phyloP scores from a whole-genome alignment of 2,888 invertebrate species.

The Geophilus truncorum region DNA sequence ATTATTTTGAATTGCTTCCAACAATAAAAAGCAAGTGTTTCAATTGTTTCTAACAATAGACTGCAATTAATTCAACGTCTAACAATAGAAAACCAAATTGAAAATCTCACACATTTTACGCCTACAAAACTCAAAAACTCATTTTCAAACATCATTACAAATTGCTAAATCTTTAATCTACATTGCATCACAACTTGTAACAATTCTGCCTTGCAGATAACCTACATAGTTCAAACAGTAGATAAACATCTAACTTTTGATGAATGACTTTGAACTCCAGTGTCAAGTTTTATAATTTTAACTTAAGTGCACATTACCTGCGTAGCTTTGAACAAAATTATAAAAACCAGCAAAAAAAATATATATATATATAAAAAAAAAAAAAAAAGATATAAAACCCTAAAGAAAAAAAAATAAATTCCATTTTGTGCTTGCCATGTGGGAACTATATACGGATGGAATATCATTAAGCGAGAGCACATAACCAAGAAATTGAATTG shows the following conservation, averaged over 20 bases:
- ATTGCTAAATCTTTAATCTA: background rate
- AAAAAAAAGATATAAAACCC: background rate
- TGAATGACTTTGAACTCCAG: slow-evolving; percentile 8
- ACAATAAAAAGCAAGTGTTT: background rate
- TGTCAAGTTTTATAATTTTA: slow-evolving; percentile 18
- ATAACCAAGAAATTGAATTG: slow-evolving; percentile 27
- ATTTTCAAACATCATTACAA: background rate
- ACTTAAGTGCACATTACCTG: slow-evolving; percentile 3
- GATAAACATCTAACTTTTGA: slow-evolving; percentile 8
- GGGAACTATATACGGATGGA: slow-evolving; percentile 25
- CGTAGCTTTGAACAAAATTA: background rate
- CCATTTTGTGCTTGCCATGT: slow-evolving; percentile 25
- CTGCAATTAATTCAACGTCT: background rate
- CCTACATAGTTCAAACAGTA: background rate
- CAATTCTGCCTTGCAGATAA: background rate
- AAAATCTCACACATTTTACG: no score
- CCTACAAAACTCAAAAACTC: no score
- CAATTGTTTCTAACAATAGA: background rate
- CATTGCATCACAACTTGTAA: background rate
- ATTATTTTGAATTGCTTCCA: background rate
- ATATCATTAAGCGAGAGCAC: slow-evolving; percentile 24
- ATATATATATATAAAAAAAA: background rate
- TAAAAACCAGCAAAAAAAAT: background rate
- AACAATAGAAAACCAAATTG: background rate
- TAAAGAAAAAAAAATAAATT: background rate